Conservation (phyloP, 1,140 invertebrate genomes). For the Mylabris phalerata region DNA sequence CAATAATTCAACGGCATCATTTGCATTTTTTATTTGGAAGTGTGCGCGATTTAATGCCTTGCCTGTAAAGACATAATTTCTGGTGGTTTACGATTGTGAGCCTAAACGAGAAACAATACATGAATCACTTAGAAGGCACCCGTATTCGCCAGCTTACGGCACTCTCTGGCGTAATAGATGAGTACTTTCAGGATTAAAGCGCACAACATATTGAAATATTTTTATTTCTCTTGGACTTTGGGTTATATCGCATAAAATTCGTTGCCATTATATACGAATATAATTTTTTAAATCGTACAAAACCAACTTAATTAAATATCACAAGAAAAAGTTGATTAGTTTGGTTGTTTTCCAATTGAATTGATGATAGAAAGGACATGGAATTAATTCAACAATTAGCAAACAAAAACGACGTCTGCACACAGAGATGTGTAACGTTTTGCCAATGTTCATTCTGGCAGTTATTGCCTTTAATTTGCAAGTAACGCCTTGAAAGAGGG, state of each 20-base stretch:
- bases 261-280: too few species aligned
- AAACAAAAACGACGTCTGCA: conserved; percentile 37
- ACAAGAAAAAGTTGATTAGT: too few species aligned
- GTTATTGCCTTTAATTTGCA: conserved; percentile 43
- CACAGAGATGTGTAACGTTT: conserved; percentile 23
- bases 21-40: conserved; percentile 34
- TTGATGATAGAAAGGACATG: conserved; percentile 29
- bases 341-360: conserved; percentile 16
- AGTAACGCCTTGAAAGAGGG: conserved; percentile 26
- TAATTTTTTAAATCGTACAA: too few species aligned
- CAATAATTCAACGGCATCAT: conserved; percentile 33
- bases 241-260: neutral
- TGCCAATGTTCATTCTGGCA: conserved; percentile 36
- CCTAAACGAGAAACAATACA: conserved; percentile 41
- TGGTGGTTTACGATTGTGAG: conserved; percentile 39
- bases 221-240: conserved; percentile 24
- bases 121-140: conserved; percentile 37
- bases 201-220: conserved; percentile 40
- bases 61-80: conserved; percentile 37
- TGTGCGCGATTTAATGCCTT: too few species aligned
- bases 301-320: too few species aligned
- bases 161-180: conserved; percentile 37
- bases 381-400: conserved; percentile 42
- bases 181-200: conserved; percentile 41
- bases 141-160: conserved; percentile 23